A percentile compares a stretch with the other conserved stretches of the same genome.
These are phyloP conservation scores for Carduelis carduelis DNA, from an alignment of 2,797 vertebrate species.

Conservation along the genomic window DNA sequence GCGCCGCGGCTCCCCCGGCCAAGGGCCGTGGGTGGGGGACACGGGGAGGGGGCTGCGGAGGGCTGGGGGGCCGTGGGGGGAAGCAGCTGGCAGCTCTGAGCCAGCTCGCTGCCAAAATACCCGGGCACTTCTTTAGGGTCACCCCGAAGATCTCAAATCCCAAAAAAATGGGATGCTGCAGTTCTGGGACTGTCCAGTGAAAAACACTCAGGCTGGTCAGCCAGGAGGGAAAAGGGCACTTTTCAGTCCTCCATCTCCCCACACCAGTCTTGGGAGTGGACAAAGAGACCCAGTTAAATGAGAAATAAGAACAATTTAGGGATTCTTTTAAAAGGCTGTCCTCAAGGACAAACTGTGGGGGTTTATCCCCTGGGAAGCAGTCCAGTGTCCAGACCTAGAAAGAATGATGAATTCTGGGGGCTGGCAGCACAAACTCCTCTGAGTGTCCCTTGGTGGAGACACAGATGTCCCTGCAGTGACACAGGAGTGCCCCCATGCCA, in stretches of 20 bases:
- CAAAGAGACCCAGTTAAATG: fast-evolving
- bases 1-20: neutral
- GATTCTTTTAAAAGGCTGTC: neutral
- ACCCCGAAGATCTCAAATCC: neutral
- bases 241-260: neutral
- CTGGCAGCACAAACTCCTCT: neutral
- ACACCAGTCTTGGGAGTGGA: neutral
- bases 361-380: neutral
- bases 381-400: neutral
- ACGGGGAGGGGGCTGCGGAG: neutral
- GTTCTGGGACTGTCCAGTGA: neutral
- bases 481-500: fast-evolving
- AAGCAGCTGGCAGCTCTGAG: neutral
- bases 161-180: fast-evolving
- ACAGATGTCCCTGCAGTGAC: neutral
- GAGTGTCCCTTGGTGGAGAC: neutral
- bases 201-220: neutral
- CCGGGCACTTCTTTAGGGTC: neutral
- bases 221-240: neutral
- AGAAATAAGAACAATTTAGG: neutral
- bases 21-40: neutral
- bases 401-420: neutral
- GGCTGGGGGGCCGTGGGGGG: neutral
- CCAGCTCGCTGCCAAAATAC: neutral
- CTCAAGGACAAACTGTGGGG: neutral